Base-by-base conservation (phyloP, 2,113 vertebrate genomes). In the Apteryx mantelli region DNA sequence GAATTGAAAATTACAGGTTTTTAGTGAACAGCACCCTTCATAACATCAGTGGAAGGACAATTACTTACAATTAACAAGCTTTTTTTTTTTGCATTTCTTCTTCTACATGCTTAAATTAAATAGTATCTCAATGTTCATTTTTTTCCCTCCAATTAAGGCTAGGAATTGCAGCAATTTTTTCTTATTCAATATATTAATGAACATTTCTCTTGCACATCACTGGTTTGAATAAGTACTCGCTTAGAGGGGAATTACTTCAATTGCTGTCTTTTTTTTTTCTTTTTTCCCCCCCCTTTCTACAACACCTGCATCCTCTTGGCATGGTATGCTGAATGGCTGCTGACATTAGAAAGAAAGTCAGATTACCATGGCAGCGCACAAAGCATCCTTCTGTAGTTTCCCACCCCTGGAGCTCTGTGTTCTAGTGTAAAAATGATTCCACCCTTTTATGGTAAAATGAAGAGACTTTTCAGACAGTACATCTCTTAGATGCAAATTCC, bases 21-120 rank as follows among this genome's bases (percentile, higher is more conserved):
- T 80, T 83, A 94, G 42, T 69, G 58, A 95, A 86, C 32, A 73
- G 83, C 19, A 82, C 28, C 42, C 76, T 94, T 88, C 24, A 53
- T 69, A 97, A 76, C 65, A 84, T 71, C 65, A 93, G 46, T 19
- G 74, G 30, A 82, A 46, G 44, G 40, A 69, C 71, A 96, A 86
- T 88, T 87, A 79, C 58, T 94, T 77, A 64, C 52, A 93, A 91
- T 80, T 86, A 95, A 83, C 53, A 82, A 48, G 14, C 34, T 78
- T 83, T 68, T 50, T 71, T 89, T 82, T 91, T 70, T 75, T 79
- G 46, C 26, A 91, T 80, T 81, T 74, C 34, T 91, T 95, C n/a
- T 63, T 86, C 63, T 69, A 65, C 3, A 30, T 24, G 22, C 21
- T 84, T 93, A 96, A 97, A 76, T 85, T 42, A 95, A 97, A 93